Evolutionary conservation across 2,888 invertebrate species (phyloP).

Genomic region (Cloeon dipterum): DNA sequence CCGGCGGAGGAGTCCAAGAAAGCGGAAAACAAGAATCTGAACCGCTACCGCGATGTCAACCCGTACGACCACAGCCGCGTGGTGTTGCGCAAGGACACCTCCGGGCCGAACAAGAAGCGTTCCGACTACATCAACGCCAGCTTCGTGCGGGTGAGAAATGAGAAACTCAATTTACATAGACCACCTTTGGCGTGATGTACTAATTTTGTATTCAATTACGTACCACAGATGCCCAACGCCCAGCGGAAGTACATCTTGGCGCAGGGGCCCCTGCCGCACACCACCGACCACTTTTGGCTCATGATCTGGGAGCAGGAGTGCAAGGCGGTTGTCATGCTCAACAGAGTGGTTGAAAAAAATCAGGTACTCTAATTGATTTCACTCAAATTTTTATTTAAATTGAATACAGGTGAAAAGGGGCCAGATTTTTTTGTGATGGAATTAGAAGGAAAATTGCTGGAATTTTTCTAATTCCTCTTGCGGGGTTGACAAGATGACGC

Average conservation of each 20-base stretch:
- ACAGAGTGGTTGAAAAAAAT: conserved; percentile 81
- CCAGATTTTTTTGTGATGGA: background rate
- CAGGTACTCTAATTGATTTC: conserved; percentile 33
- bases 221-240: conserved; percentile 46
- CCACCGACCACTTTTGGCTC: conserved; percentile 85
- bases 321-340: conserved; percentile 82
- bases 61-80: conserved; percentile 90
- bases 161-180: too few relatives aligned
- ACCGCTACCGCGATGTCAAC: conserved; percentile 86
- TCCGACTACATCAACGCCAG: conserved; percentile 92
- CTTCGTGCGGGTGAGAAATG: conserved; percentile 47
- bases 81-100: conserved; percentile 41
- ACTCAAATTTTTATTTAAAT: too few relatives aligned
- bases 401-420: background rate
- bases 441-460: too few relatives aligned
- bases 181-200: too few relatives aligned
- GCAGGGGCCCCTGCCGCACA: conserved; percentile 78
- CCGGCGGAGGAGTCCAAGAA: conserved; percentile 43
- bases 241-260: conserved; percentile 79
- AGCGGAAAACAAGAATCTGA: conserved; percentile 54
- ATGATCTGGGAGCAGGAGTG: conserved; percentile 94
- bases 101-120: conserved; percentile 23
- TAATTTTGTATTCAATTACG: background rate
- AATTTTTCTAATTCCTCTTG: too few relatives aligned
- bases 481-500: too few relatives aligned